A percentile compares a stretch with the other conserved stretches of the same genome.
phyloP scores from a whole-genome alignment of 2,888 invertebrate species.

The Antitype chi region DNA sequence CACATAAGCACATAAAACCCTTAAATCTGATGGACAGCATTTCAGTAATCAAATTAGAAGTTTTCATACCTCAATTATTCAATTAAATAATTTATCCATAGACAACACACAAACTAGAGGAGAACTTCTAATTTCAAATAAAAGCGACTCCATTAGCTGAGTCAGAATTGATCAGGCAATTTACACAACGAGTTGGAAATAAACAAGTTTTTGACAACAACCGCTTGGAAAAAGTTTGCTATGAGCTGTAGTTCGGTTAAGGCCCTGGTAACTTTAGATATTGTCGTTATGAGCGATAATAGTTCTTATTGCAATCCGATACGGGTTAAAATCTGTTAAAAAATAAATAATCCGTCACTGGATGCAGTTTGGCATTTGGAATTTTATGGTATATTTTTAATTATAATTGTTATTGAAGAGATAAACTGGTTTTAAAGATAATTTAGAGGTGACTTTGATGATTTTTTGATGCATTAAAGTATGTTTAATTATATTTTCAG shows the following conservation, averaged over 20 bases:
- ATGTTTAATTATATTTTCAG: too few species aligned
- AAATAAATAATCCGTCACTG: too few species aligned
- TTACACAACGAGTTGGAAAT: slow-evolving; percentile 36
- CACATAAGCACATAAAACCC: slow-evolving; percentile 12
- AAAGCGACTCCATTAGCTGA: slow-evolving; percentile 50
- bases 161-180: slow-evolving; percentile 41
- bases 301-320: too few species aligned
- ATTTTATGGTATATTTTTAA: too few species aligned
- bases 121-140: slow-evolving; percentile 51
- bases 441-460: too few species aligned
- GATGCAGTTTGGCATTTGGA: too few species aligned
- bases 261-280: too few species aligned
- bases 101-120: slow-evolving; percentile 35
- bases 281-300: too few species aligned
- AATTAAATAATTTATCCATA: slow-evolving; percentile 36
- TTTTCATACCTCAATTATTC: slow-evolving; percentile 49
- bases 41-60: slow-evolving; percentile 28
- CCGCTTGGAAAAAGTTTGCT: slow-evolving; percentile 10
- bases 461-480: too few species aligned
- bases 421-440: too few species aligned
- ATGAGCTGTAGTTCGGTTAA: background rate
- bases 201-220: slow-evolving; percentile 38
- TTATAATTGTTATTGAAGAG: too few species aligned
- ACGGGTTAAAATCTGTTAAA: too few species aligned
- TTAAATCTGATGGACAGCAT: slow-evolving; percentile 25